A percentile compares a stretch with the other conserved stretches of the same genome.
These are phyloP conservation scores for Uria aalge DNA, from an alignment of 2,113 vertebrate genomes.

Conservation along the genomic window DNA sequence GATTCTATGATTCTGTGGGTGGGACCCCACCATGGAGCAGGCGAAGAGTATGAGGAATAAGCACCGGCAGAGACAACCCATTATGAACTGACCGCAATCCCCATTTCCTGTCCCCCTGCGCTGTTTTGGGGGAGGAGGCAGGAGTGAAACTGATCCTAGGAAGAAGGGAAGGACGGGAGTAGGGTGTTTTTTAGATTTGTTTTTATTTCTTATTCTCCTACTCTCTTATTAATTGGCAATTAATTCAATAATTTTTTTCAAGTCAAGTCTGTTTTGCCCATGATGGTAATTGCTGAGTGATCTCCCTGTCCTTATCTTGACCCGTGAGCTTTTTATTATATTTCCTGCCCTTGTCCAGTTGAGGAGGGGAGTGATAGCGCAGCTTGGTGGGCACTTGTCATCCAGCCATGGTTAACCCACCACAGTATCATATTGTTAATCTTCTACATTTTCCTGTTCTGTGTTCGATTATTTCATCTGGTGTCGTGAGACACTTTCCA, in stretches of 20 bases:
- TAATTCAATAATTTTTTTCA: background rate
- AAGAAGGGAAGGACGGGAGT: background rate
- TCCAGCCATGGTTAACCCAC: background rate
- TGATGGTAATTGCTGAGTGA: background rate
- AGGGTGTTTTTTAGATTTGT: background rate
- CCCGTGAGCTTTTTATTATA: background rate
- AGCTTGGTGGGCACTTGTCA: background rate
- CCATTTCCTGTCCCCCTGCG: rapidly evolving
- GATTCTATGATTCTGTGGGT: too few species aligned
- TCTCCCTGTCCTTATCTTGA: background rate
- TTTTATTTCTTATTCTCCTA: background rate
- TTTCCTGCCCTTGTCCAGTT: background rate
- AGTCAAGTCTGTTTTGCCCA: rapidly evolving
- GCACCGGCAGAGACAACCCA: rapidly evolving
- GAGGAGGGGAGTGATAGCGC: rapidly evolving
- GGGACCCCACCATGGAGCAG: background rate
- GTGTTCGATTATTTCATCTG: background rate
- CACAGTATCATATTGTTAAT: background rate
- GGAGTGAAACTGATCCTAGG: background rate
- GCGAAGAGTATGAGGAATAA: background rate
- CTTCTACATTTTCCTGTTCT: background rate
- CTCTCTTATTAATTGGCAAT: background rate
- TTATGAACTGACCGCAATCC: background rate
- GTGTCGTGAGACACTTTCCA: background rate
- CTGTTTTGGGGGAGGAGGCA: rapidly evolving